These are phyloP conservation scores for Holacanthus passer DNA, from an alignment of 2,113 vertebrate species.

Conservation along the genomic window DNA sequence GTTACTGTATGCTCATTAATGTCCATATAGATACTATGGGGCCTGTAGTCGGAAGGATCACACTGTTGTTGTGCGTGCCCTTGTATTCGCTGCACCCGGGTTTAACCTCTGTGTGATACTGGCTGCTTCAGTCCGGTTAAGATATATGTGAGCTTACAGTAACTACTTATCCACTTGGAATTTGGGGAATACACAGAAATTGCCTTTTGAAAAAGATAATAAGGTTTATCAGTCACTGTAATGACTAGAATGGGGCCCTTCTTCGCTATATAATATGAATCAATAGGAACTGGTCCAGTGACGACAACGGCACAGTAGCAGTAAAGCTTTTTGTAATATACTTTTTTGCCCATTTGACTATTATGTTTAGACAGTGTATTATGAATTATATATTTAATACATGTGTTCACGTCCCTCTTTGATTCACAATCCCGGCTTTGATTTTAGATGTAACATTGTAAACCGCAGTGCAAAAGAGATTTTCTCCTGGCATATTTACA, in stretches of 20 bases:
- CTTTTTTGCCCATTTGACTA: not conserved
- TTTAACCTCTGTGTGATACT: not conserved
- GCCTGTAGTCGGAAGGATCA: not conserved
- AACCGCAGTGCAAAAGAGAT: constrained; percentile 16
- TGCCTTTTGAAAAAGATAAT: not conserved
- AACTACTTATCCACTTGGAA: not conserved
- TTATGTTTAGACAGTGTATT: not conserved
- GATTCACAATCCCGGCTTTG: constrained; percentile 28
- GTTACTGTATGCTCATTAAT: constrained; percentile 3
- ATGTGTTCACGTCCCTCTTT: not conserved
- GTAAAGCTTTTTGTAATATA: not conserved
- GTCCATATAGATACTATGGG: constrained; percentile 1
- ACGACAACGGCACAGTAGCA: not conserved
- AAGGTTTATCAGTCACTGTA: too few species aligned
- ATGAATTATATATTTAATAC: not conserved
- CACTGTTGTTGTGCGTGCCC: not conserved
- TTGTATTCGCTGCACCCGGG: not conserved
- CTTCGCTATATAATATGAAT: not conserved
- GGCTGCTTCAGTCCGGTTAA: not conserved
- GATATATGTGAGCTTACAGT: not conserved
- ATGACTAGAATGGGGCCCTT: not conserved
- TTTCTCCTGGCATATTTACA: constrained; percentile 61
- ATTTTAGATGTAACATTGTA: constrained; percentile 30
- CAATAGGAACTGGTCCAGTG: not conserved
- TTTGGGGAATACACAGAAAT: not conserved